phyloP scores from a whole-genome alignment of 1,140 invertebrate species.

The Idris sp. region DNA sequence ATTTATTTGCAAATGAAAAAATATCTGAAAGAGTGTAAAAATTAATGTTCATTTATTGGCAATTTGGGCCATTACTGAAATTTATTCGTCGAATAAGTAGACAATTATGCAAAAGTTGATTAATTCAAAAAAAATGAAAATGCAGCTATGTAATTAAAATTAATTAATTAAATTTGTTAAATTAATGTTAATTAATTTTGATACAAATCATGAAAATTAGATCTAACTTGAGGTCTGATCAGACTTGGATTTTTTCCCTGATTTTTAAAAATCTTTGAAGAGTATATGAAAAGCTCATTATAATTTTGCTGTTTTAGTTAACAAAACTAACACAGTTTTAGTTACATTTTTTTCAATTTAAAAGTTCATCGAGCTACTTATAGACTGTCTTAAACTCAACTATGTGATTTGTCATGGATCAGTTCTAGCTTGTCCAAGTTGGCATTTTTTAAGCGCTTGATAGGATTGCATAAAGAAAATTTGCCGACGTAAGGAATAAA shows the following conservation, averaged over 20 bases:
- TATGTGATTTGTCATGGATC: constrained; percentile 33
- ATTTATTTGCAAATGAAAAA: constrained; percentile 30
- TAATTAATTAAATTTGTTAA: no score
- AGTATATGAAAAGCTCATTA: no score
- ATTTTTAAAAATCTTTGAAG: no score
- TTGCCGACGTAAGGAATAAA: constrained; percentile 52
- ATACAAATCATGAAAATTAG: no score
- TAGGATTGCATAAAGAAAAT: constrained; percentile 61
- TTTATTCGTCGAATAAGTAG: not conserved
- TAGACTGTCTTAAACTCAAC: constrained; percentile 25
- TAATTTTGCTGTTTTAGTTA: no score
- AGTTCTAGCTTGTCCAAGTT: constrained; percentile 48
- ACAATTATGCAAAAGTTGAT: not conserved
- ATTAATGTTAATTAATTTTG: no score
- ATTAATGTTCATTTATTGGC: constrained; percentile 21
- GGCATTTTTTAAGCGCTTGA: constrained; percentile 56
- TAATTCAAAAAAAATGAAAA: not conserved
- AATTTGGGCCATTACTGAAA: constrained; percentile 45
- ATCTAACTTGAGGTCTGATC: no score
- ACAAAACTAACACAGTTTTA: no score
- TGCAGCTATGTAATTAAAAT: no score
- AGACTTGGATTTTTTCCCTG: no score
- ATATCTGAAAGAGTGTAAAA: constrained; percentile 37
- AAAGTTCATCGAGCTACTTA: constrained; percentile 41
- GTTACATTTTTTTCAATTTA: not conserved